phyloP scores from a whole-genome alignment of 1,140 invertebrate species.

The Hyles euphorbiae region DNA sequence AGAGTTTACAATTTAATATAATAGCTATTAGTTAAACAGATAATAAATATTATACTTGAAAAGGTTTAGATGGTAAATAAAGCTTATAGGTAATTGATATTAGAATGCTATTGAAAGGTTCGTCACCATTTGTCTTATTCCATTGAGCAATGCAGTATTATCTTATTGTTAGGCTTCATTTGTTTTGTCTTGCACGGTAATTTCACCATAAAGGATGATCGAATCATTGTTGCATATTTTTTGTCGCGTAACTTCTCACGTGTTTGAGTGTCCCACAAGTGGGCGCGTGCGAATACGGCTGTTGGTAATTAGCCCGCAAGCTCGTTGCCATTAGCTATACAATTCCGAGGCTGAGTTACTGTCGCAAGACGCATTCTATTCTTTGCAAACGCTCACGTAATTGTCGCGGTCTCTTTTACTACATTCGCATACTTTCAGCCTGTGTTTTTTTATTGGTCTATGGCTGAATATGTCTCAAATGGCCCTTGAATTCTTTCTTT shows the following conservation, averaged over 20 bases:
- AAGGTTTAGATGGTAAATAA: too few species aligned
- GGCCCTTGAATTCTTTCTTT: too few species aligned
- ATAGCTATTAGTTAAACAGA: too few species aligned
- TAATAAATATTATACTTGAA: too few species aligned
- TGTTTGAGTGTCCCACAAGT: conserved; percentile 15
- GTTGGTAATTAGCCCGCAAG: conserved; percentile 27
- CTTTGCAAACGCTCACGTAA: conserved; percentile 49
- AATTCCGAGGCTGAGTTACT: conserved; percentile 47
- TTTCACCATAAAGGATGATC: background rate
- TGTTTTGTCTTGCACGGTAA: conserved; percentile 1
- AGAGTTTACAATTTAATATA: too few species aligned
- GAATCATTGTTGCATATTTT: background rate
- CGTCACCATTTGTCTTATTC: too few species aligned
- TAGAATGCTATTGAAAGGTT: too few species aligned
- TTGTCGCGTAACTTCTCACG: background rate
- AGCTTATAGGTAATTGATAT: too few species aligned
- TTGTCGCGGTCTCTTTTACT: conserved; percentile 5
- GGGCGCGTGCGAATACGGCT: conserved; percentile 34
- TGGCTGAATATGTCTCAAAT: too few species aligned
- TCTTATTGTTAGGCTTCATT: conserved; percentile 12
- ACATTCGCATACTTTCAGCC: too few species aligned
- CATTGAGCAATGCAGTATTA: background rate
- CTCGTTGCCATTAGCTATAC: conserved; percentile 26
- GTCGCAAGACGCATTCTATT: conserved; percentile 56
- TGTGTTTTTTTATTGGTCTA: too few species aligned